Conservation (phyloP, 1,140 invertebrate genomes). For the Drosophila parabipectinata region DNA sequence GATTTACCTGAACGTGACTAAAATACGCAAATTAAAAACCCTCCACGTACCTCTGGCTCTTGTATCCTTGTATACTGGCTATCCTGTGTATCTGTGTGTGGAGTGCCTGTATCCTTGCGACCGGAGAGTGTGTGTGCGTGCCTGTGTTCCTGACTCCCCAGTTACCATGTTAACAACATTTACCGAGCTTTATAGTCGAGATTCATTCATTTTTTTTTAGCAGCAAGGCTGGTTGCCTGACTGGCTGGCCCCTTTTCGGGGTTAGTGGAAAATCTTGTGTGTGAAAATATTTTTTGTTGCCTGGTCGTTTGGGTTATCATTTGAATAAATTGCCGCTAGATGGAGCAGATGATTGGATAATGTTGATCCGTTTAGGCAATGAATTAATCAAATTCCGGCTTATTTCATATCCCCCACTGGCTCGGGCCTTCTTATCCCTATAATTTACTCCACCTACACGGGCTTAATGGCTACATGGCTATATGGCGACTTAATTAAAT, state of each 20-base stretch:
- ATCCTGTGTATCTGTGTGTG: constrained; percentile 13
- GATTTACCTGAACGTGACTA: constrained; percentile 84
- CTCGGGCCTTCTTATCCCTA: neutral
- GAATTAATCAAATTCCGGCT: constrained; percentile 31
- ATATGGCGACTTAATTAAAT: constrained; percentile 56
- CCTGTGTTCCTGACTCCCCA: constrained; percentile 22
- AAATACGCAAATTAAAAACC: constrained; percentile 83
- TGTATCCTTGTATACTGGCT: neutral
- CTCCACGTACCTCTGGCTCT: constrained; percentile 15
- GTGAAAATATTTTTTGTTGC: constrained; percentile 13
- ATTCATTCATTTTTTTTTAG: constrained; percentile 15
- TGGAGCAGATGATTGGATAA: constrained; percentile 62
- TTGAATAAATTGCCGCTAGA: constrained; percentile 65
- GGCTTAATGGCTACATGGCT: neutral
- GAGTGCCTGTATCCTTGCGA: constrained; percentile 18
- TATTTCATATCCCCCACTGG: constrained; percentile 22
- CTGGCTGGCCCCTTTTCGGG: constrained; percentile 38
- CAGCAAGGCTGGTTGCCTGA: too few relatives aligned
- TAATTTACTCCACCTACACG: neutral
- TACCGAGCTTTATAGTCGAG: constrained; percentile 47
- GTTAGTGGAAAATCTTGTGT: constrained; percentile 51
- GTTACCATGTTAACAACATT: constrained; percentile 64
- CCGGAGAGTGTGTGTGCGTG: constrained; percentile 12
- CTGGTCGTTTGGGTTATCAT: constrained; percentile 40
- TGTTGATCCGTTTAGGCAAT: constrained; percentile 47